Percentiles rank a stretch among this genome's conserved stretches.
phyloP scores from a whole-genome alignment of 2,888 invertebrate species.

The Ditylenchus weischeri region DNA sequence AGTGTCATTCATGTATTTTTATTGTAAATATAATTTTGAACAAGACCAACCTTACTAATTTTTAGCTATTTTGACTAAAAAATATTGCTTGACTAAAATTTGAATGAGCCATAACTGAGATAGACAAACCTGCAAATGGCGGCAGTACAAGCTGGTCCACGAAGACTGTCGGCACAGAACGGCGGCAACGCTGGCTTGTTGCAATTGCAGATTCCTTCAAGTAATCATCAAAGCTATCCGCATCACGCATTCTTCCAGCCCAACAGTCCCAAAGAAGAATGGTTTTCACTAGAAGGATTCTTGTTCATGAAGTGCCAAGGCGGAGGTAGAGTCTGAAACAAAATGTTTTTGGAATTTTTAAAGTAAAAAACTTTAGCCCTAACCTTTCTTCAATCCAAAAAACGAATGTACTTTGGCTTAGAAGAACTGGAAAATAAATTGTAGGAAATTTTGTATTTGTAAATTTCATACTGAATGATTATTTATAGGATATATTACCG shows the following conservation, averaged over 20 bases:
- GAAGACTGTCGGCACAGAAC: background rate
- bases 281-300: conserved; percentile 51
- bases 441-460: background rate
- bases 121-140: background rate
- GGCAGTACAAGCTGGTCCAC: background rate
- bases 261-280: conserved; percentile 22
- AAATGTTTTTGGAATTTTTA: too few species aligned
- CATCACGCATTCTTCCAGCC: background rate
- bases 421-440: conserved; percentile 47
- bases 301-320: conserved; percentile 45
- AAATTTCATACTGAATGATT: background rate
- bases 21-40: too few species aligned
- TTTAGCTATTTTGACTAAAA: too few species aligned
- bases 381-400: conserved; percentile 40
- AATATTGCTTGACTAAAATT: too few species aligned
- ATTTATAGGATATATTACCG: conserved; percentile 40
- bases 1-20: too few species aligned
- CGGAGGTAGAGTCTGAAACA: conserved; percentile 21
- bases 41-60: too few species aligned
- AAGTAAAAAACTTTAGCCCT: conserved; percentile 38
- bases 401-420: conserved; percentile 49
- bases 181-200: background rate
- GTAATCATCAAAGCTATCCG: background rate
- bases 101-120: too few species aligned
- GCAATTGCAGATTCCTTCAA: conserved; percentile 5